Evolutionary conservation across 2,113 vertebrate species (phyloP).

Genomic region (Periophthalmodon schlosseri): DNA sequence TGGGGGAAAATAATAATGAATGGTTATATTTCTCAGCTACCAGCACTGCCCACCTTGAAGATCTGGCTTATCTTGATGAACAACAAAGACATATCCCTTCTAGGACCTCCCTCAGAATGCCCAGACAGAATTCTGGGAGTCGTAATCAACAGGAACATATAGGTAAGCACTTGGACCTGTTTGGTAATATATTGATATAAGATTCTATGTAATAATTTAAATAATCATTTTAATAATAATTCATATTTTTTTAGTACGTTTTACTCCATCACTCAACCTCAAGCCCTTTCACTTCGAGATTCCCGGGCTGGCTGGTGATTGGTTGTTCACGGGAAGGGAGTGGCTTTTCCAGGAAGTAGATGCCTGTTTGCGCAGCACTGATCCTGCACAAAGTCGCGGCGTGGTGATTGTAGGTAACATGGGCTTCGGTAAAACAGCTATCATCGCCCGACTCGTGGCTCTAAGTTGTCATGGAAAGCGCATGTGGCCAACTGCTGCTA

Average conservation of each 20-base stretch:
- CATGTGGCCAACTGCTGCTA: conserved; percentile 82
- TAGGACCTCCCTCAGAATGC: conserved; percentile 91
- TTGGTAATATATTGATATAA: background rate
- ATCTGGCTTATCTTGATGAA: conserved; percentile 93
- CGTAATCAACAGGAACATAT: conserved; percentile 82
- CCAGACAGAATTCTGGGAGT: conserved; percentile 84
- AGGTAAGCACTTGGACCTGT: conserved; percentile 75
- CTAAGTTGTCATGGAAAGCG: conserved; percentile 95
- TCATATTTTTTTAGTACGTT: conserved; percentile 48
- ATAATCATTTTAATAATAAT: background rate
- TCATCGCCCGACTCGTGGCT: conserved; percentile 89
- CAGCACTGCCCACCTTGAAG: conserved; percentile 93
- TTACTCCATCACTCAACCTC: conserved; percentile 86
- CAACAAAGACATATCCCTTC: conserved; percentile 86
- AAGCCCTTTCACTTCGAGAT: conserved; percentile 96
- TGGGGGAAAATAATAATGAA: background rate
- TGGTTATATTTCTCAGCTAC: conserved; percentile 78
- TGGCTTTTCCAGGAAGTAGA: conserved; percentile 98
- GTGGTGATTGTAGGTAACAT: conserved; percentile 93
- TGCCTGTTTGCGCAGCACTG: conserved; percentile 80
- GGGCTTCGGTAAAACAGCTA: conserved; percentile 96
- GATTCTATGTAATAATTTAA: no score
- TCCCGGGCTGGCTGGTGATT: conserved; percentile 91
- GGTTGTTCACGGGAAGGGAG: conserved; percentile 90
- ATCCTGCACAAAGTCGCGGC: conserved; percentile 80